phyloP scores from a whole-genome alignment of 2,797 vertebrate species.

The Lerista edwardsae region DNA sequence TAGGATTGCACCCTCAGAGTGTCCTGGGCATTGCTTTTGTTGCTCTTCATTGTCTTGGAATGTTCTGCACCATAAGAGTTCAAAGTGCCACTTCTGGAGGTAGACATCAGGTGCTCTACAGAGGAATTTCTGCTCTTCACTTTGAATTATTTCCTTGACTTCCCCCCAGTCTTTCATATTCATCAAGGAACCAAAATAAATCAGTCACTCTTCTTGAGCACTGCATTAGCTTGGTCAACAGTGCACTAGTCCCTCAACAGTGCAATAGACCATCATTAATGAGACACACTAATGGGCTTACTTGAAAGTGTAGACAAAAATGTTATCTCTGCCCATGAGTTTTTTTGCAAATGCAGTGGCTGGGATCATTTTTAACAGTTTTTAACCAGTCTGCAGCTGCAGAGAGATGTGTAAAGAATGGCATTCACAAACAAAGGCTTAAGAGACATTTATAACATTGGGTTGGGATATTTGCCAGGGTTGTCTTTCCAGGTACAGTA shows the following conservation, averaged over 20 bases:
- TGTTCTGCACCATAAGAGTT: conserved; percentile 27
- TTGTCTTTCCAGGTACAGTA: not conserved
- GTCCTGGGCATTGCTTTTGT: conserved; percentile 18
- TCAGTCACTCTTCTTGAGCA: conserved; percentile 43
- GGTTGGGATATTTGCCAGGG: fast-evolving
- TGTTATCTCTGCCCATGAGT: not conserved
- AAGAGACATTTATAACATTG: not conserved
- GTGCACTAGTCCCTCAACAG: conserved; percentile 44
- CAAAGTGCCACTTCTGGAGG: conserved; percentile 33
- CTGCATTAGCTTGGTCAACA: conserved; percentile 54
- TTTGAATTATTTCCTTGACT: conserved; percentile 25
- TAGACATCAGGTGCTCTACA: conserved; percentile 14
- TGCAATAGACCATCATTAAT: conserved; percentile 31
- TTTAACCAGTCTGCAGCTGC: not conserved
- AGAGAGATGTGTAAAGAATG: not conserved
- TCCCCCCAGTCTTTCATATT: conserved; percentile 29
- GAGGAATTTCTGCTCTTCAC: conserved; percentile 19
- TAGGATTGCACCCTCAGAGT: no score
- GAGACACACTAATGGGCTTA: conserved; percentile 50
- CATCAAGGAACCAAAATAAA: conserved; percentile 51
- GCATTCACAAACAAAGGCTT: not conserved
- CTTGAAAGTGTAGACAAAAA: conserved; percentile 22
- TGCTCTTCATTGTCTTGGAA: conserved; percentile 29
- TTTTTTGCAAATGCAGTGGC: not conserved
- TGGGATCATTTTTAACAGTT: conserved; percentile 23